Evolutionary conservation across 2,888 invertebrate genomes (phyloP).

Genomic region (Corythucha ciliata): DNA sequence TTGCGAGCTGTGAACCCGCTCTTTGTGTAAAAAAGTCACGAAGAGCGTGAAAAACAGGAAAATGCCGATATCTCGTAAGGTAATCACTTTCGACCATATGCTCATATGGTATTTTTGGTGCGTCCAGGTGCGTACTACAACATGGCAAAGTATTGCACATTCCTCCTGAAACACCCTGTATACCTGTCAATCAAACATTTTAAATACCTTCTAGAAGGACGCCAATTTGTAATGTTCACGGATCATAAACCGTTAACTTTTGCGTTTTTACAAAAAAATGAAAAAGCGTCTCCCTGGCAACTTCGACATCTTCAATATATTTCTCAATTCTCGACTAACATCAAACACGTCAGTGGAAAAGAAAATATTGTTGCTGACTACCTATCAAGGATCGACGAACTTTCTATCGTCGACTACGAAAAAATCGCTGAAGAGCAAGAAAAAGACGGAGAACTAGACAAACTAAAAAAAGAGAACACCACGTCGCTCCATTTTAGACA

Average conservation of each 20-base stretch:
- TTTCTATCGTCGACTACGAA: background rate
- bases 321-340: constrained; percentile 39
- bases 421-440: constrained; percentile 3
- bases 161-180: too few relatives aligned
- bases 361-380: constrained; percentile 40
- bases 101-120: too few relatives aligned
- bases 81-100: too few relatives aligned
- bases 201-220: constrained; percentile 7
- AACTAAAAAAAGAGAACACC: background rate
- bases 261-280: constrained; percentile 28
- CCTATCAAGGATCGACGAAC: constrained; percentile 34
- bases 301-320: constrained; percentile 38
- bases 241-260: constrained; percentile 20
- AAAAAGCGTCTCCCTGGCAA: constrained; percentile 39
- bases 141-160: too few relatives aligned
- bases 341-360: constrained; percentile 37
- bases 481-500: constrained; percentile 1
- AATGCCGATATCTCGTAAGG: too few relatives aligned
- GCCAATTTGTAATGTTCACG: constrained; percentile 5
- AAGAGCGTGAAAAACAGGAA: too few relatives aligned
- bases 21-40: too few relatives aligned
- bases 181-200: constrained; percentile 15
- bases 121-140: too few relatives aligned
- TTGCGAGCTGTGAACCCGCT: too few relatives aligned
- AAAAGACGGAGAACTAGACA: constrained; percentile 2